phyloP scores from a whole-genome alignment of 1,140 invertebrate genomes.

The Drosophila santomea region DNA sequence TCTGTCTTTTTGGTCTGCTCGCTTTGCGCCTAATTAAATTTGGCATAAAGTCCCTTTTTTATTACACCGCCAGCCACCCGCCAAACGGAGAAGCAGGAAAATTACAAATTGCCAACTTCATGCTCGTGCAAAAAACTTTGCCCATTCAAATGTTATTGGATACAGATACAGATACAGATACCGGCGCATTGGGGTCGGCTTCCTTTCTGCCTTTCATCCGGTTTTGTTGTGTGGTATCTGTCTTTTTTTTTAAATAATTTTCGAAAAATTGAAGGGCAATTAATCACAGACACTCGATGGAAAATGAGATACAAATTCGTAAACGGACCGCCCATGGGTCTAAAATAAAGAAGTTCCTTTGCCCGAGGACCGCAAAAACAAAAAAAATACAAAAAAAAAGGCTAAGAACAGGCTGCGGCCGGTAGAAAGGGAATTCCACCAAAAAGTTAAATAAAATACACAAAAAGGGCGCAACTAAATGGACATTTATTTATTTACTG shows the following conservation, averaged over 20 bases:
- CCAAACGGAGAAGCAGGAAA: slow-evolving; percentile 41
- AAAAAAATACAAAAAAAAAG: slow-evolving; percentile 25
- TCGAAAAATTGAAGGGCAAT: slow-evolving; percentile 75
- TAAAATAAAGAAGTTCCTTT: slow-evolving; percentile 33
- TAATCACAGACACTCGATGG: slow-evolving; percentile 75
- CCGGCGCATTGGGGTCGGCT: slow-evolving; percentile 45
- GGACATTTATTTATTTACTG: slow-evolving; percentile 81
- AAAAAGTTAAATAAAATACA: slow-evolving; percentile 75
- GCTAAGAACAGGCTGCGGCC: slow-evolving; percentile 20
- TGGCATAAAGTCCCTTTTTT: slow-evolving; percentile 82
- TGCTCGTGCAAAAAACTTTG: slow-evolving; percentile 49
- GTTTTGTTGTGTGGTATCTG: slow-evolving; percentile 21
- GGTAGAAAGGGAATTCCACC: slow-evolving; percentile 34
- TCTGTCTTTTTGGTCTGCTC: slow-evolving; percentile 46
- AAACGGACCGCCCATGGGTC: slow-evolving; percentile 53
- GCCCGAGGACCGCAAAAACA: not conserved
- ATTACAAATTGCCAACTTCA: slow-evolving; percentile 61
- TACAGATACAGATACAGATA: slow-evolving; percentile 62
- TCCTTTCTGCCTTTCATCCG: slow-evolving; percentile 26
- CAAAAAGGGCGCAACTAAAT: slow-evolving; percentile 72
- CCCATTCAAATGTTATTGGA: slow-evolving; percentile 72
- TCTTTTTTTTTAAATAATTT: slow-evolving; percentile 63
- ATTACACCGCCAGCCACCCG: slow-evolving; percentile 42
- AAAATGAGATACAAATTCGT: slow-evolving; percentile 77
- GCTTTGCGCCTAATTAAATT: slow-evolving; percentile 83